Evolutionary conservation across 2,113 vertebrate genomes (phyloP), one percentile per base, ranked within the genome.

Genomic region (Athene noctua): DNA sequence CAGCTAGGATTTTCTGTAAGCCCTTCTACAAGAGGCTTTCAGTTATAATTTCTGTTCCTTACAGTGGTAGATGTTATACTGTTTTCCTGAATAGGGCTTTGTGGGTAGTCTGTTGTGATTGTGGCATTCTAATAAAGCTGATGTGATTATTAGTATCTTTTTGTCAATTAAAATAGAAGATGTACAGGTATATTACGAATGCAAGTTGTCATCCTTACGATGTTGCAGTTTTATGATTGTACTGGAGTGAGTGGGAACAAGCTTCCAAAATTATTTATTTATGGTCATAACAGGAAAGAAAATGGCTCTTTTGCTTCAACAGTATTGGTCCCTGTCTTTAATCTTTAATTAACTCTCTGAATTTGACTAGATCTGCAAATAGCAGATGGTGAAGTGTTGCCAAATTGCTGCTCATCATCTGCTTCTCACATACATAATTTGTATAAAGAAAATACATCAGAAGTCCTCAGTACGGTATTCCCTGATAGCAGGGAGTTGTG

Each of bases 301-400:
- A 62, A 38, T 90, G 62, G 18, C 36, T 93, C 42, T 96, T 96
- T 79, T 77, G 72, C 80, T 96, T 91, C 75, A 86, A 16, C 82
- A 88, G 16, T 89, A 66, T 90, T 0, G 4, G 83, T 93, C 83
- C 40, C 58, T 94, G 78, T 78, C 71, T 96, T 95, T 92, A 95
- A 74, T 97, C 95, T 96, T 96, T 94, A 96, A 94, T 95, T 95
- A 96, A 97, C 57, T 55, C 55, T 67, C 80, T 92, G 95, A 92
- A 89, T 94, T 96, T 96, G 72, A 96, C 92, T 80, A 74, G 86
- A 86, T 94, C 57, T 95, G 86, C 95, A 91, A 96, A 95, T 94
- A 97, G 59, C 95, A 97, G 94, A 96, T 96, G 95, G 94, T 93
- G 80, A 94, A 95, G 78, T 74, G 86, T 70, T 96, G 80, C 90